These are phyloP conservation scores for Psittacus erithacus DNA, from an alignment of 2,113 vertebrate genomes.

Conservation along the genomic window DNA sequence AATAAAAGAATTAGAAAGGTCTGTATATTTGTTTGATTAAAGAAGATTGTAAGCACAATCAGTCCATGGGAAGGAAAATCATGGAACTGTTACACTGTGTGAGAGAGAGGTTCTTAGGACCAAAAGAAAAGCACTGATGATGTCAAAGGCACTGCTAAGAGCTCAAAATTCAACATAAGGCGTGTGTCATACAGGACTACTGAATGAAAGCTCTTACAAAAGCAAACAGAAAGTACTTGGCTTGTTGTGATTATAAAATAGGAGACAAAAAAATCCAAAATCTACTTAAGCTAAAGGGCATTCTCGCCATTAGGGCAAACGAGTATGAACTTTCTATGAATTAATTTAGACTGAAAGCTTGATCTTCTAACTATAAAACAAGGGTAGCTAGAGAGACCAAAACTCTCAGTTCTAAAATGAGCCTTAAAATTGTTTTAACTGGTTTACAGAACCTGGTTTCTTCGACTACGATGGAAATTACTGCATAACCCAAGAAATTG, in stretches of 20 bases:
- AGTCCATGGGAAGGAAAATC: background rate
- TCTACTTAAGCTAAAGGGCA: background rate
- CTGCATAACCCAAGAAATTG: background rate
- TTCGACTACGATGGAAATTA: background rate
- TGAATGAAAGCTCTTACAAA: background rate
- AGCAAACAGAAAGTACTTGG: background rate
- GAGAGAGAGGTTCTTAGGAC: background rate
- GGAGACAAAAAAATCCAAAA: background rate
- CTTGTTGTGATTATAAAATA: background rate
- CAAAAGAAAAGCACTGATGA: background rate
- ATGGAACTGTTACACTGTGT: background rate
- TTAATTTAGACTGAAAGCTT: background rate
- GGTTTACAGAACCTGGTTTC: background rate
- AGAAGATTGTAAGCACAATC: background rate
- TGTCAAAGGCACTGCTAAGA: background rate
- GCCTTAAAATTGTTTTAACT: background rate
- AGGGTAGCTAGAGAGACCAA: background rate
- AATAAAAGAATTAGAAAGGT: background rate
- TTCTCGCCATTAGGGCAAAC: background rate
- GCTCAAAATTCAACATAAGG: background rate
- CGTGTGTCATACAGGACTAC: background rate
- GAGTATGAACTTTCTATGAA: background rate
- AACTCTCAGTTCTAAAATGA: background rate
- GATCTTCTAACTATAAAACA: background rate
- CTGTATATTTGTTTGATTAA: background rate